Base-by-base conservation (phyloP, 2,113 vertebrate species). In the Dicaeum eximium region DNA sequence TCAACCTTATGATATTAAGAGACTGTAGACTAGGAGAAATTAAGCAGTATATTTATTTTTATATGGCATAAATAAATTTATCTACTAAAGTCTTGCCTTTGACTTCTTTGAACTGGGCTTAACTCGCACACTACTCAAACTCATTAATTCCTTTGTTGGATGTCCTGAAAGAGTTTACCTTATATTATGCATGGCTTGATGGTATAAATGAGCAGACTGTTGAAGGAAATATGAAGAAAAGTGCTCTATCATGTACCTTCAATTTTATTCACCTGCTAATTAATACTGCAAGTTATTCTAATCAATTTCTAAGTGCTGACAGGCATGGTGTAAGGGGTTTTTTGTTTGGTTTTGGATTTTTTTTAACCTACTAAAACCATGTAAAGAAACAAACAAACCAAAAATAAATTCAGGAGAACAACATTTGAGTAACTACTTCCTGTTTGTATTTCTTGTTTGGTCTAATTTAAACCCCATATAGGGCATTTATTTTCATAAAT, bases 321-420 rank as follows among this genome's bases (percentile, higher is more conserved):
- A 44, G 14, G 13, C 38, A 47, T 30, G 8, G 23, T 18, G 40
- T 14, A 9, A 8, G 6, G 0, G 1, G 6, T 19, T 61, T 21
- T 51, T 47, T 15, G 1, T 6, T 48, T 53, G 6, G 5, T 45
- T 50, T 21, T 24, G 5, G 2, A 30, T 5, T 42, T 61, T 47
- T 72, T 45, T 61, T 48, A 53, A 65, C 3, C 18, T 28, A 14
- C 13, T 35, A 53, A 80, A 53, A 50, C 38, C 2, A 11, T n/a
- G 7, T 20, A 37, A 77, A 24, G 6, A 82, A 61, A 57, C 1
- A 67, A 80, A 64, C 3, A 61, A 27, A 40, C 3, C 62, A 42
- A 54, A 70, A 53, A 58, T 6, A 8, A 19, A 40, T 42, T 8
- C 19, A 3, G 44, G 12, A 8, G 2, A 67, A 5, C 7, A 40